Percentiles rank a stretch among this genome's conserved stretches.
Conservation (phyloP, 2,888 invertebrate genomes). For the Hydrotaea cyrtoneurina region DNA sequence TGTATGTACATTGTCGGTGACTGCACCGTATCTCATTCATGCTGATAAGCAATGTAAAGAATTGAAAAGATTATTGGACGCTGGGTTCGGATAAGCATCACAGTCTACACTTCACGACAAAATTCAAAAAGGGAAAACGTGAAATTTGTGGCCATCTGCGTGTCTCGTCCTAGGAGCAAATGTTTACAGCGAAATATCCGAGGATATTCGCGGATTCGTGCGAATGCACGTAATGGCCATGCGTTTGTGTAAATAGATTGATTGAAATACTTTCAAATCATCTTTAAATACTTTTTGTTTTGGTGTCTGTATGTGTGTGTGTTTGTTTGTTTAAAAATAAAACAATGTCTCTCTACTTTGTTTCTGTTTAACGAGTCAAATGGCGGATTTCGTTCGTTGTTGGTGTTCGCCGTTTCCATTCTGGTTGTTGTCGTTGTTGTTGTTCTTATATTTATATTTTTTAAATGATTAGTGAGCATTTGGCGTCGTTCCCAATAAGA, state of each 20-base stretch:
- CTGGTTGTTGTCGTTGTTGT: constrained; percentile 39
- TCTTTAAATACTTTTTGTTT: constrained; percentile 1
- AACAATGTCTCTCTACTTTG: constrained; percentile 48
- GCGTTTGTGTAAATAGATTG: neutral
- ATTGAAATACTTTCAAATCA: neutral
- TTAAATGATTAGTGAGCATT: constrained; percentile 62
- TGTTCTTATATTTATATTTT: constrained; percentile 50
- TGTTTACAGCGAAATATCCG: no score
- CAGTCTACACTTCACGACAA: no score
- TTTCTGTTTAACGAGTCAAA: constrained; percentile 45
- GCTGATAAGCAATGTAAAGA: no score
- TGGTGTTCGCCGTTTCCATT: neutral
- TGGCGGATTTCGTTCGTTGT: constrained; percentile 52
- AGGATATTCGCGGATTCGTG: neutral
- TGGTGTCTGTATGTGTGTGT: constrained; percentile 1
- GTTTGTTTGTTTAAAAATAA: constrained; percentile 60
- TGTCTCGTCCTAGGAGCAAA: no score
- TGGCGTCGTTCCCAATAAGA: constrained; percentile 64
- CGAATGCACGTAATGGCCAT: neutral
- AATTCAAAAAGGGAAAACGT: no score
- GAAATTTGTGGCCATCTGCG: no score
- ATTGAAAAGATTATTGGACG: no score
- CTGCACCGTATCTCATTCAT: no score
- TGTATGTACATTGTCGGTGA: no score
- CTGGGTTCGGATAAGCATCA: no score